Base-by-base conservation (phyloP, 2,113 vertebrate genomes). In the Galeopterus variegatus region DNA sequence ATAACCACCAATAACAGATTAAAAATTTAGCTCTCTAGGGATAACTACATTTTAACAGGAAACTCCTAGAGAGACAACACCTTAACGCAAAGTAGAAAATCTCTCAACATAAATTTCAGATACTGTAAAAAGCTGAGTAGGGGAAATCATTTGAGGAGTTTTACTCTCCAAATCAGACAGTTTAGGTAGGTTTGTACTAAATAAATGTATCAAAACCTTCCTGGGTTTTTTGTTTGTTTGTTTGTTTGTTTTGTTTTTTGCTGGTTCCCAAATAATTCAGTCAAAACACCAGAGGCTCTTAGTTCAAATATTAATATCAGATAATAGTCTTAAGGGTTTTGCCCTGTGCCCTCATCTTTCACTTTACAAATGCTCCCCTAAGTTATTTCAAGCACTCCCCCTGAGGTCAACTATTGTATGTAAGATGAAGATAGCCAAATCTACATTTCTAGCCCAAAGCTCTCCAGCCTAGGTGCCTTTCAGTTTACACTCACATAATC, bases 161-260 rank as follows among this genome's bases (percentile, higher is more conserved):
- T 97, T 70, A 87, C 33, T 90, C 62, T 56, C 62, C n/a, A 12
- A 84, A 89, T 52, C 70, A 89, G 92, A 95, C 24, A 60, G 65
- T 73, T 64, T 62, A 31, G 36, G 13, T 14, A 23, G 24, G 33
- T 60, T 80, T 80, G 41, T 76, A 90, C 60, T 50, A 64, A 88
- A 92, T 75, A 52, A 23, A n/a, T 45, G 18, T 28, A 65, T 33
- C 13, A 2, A 23, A 72, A 28, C 10, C 41, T 41, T 41, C 41
- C 41, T 41, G 41, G 41, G 41, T 41, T 41, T 41, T 41, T 41
- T 41, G 41, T 41, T 41, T 41, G 41, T 41, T 41, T 41, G 41
- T 41, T 41, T 41, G 41, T 41, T 41, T 41, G 41, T 41, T 28
- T 82, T n/a, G n/a, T n/a, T 23, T 85, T 93, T 67, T 81, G 15